These are phyloP conservation scores for Petrophora chlorosata DNA, from an alignment of 2,888 invertebrate genomes.

Conservation along the genomic window DNA sequence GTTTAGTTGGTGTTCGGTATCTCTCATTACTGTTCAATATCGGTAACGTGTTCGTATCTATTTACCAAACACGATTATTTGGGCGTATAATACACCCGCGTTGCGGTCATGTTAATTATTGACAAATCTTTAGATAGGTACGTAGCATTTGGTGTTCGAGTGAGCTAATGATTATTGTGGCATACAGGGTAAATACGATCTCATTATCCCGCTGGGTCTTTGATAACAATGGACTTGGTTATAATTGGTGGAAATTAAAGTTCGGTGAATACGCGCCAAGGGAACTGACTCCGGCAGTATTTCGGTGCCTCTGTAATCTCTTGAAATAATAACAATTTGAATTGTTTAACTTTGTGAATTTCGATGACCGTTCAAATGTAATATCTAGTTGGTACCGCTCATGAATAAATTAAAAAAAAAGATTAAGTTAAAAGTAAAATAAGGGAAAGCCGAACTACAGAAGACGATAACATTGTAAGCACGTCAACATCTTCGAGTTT, in stretches of 20 bases:
- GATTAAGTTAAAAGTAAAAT: conserved; percentile 5
- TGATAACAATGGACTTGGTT: conserved; percentile 34
- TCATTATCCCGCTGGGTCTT: conserved; percentile 36
- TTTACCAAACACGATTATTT: conserved; percentile 47
- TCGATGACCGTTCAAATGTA: background rate
- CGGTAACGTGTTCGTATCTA: conserved; percentile 37
- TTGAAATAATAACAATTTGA: conserved; percentile 12
- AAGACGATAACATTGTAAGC: conserved; percentile 14
- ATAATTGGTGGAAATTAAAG: conserved; percentile 33
- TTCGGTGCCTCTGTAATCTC: conserved; percentile 15
- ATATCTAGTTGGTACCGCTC: background rate
- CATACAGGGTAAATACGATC: conserved; percentile 38
- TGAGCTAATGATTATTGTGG: conserved; percentile 44
- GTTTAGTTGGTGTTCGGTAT: too few species aligned
- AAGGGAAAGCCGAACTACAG: background rate
- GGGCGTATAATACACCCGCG: conserved; percentile 40
- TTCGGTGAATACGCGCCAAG: conserved; percentile 19
- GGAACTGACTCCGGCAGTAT: conserved; percentile 12
- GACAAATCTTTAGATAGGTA: conserved; percentile 41
- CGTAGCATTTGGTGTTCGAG: conserved; percentile 33
- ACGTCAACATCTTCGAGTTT: conserved; percentile 7
- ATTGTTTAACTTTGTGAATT: conserved; percentile 13
- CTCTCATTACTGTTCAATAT: too few species aligned
- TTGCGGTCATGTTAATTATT: conserved; percentile 52
- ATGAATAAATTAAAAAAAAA: background rate